A percentile compares a stretch with the other conserved stretches of the same genome.
These are phyloP conservation scores for Cyanoliseus patagonus DNA, from an alignment of 2,113 vertebrate species.

Conservation along the genomic window DNA sequence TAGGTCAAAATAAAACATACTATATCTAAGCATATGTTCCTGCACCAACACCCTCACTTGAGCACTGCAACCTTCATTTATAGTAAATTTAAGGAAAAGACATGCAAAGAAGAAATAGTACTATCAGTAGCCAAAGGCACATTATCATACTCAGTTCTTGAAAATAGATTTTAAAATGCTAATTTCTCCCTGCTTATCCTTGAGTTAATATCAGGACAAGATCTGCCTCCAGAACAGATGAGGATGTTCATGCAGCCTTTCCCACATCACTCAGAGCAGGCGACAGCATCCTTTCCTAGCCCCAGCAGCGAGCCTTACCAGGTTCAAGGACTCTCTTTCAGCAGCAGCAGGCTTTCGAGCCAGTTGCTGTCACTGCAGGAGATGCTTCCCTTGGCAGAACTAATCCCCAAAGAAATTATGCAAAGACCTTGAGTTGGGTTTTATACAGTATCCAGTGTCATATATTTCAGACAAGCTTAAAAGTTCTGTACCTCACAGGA, in stretches of 20 bases:
- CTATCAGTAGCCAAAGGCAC: background rate
- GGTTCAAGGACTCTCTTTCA: background rate
- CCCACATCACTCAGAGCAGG: background rate
- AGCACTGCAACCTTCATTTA: background rate
- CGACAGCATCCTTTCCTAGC: background rate
- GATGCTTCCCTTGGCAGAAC: background rate
- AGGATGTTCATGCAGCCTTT: background rate
- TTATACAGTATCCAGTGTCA: background rate
- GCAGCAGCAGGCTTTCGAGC: background rate
- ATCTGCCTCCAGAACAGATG: background rate
- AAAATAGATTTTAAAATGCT: background rate
- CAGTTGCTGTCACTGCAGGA: background rate
- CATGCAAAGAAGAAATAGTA: background rate
- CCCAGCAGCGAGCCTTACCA: rapidly evolving
- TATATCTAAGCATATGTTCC: background rate
- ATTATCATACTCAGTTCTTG: background rate
- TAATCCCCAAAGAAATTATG: background rate
- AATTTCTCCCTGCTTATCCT: background rate
- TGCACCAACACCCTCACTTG: background rate
- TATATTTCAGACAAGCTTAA: background rate
- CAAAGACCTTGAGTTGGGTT: background rate
- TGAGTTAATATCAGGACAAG: background rate
- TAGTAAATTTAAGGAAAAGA: background rate
- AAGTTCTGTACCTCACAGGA: background rate
- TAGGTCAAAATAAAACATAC: background rate